Conservation (phyloP, 92 coral and sea anemone genomes). For the Epizoanthus rinbou region DNA sequence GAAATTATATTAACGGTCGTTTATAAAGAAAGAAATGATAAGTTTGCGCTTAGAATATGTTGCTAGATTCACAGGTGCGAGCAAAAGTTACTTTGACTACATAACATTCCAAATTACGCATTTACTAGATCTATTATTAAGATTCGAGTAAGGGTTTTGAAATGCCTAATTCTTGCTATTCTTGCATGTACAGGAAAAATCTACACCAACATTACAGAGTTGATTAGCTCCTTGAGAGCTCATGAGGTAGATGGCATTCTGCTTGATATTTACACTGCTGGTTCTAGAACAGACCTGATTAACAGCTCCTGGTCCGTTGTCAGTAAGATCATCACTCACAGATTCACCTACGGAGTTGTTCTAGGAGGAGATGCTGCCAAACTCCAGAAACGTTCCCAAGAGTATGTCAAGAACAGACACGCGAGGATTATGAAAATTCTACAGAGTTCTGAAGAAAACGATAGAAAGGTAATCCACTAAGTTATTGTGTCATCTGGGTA, state of each 20-base stretch:
- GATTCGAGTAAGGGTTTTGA: too few species aligned
- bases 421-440: slow-evolving; percentile 50
- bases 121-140: too few species aligned
- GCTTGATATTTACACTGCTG: slow-evolving; percentile 76
- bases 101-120: too few species aligned
- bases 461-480: slow-evolving; percentile 29
- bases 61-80: too few species aligned
- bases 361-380: slow-evolving; percentile 65
- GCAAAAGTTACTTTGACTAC: too few species aligned
- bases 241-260: slow-evolving; percentile 73
- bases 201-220: slow-evolving; percentile 53
- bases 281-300: slow-evolving; percentile 66
- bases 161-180: neutral
- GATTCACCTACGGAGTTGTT: slow-evolving; percentile 67
- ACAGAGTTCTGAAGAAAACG: slow-evolving; percentile 53
- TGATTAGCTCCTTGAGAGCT: slow-evolving; percentile 53
- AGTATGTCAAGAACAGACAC: slow-evolving; percentile 44
- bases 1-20: too few species aligned
- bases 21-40: too few species aligned
- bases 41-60: too few species aligned
- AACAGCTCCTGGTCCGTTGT: slow-evolving; percentile 68
- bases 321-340: slow-evolving; percentile 49
- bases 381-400: slow-evolving; percentile 57
- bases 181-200: slow-evolving; percentile 46
- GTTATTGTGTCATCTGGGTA: too few species aligned